Evolutionary conservation across 2,797 vertebrate species (phyloP).

Genomic region (Pachyuromys duprasi): DNA sequence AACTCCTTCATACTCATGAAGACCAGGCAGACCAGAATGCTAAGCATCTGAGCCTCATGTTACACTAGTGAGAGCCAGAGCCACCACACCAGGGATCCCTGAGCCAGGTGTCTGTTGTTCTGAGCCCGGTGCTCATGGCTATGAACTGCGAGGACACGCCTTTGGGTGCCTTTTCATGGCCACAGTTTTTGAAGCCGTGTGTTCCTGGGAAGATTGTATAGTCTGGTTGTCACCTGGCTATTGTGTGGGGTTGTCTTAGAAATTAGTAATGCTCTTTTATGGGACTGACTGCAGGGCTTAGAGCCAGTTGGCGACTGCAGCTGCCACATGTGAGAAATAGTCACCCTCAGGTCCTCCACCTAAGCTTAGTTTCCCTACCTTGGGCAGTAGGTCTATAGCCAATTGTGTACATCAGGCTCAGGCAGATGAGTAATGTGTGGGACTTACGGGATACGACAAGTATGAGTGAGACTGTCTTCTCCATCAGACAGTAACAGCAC

Average conservation of each 20-base stretch:
- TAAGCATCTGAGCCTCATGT: neutral
- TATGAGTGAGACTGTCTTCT: neutral
- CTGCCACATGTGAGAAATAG: neutral
- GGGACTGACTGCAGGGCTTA: neutral
- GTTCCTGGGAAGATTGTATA: neutral
- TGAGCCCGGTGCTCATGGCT: neutral
- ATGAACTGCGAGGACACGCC: neutral
- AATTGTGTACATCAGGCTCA: neutral
- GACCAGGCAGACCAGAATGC: neutral
- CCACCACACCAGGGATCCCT: too few species aligned
- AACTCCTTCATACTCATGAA: accelerated
- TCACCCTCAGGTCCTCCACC: neutral
- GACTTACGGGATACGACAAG: neutral
- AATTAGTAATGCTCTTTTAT: neutral
- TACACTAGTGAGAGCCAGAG: neutral
- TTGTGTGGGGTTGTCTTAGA: neutral
- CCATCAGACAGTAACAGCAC: neutral
- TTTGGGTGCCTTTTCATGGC: neutral
- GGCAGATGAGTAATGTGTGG: neutral
- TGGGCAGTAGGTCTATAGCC: neutral
- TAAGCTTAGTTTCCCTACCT: neutral
- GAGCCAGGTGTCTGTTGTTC: too few species aligned
- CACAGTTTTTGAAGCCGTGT: neutral
- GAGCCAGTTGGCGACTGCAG: too few species aligned
- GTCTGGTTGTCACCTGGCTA: neutral